Evolutionary conservation across 2,888 invertebrate genomes (phyloP).

Genomic region (Blomia tropicalis): DNA sequence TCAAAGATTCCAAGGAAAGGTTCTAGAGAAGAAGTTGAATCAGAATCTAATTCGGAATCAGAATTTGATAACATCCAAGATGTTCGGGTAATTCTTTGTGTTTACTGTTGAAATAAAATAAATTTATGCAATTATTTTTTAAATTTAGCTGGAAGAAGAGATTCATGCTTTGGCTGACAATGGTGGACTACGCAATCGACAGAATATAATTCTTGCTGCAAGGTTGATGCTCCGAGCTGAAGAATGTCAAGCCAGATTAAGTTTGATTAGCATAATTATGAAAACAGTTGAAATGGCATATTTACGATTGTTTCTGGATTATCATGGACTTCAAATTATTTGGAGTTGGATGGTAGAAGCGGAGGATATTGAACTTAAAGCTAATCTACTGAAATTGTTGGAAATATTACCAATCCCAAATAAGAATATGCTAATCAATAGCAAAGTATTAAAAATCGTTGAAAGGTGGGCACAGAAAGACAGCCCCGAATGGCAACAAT

Average conservation of each 20-base stretch:
- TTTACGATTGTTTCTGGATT: constrained; percentile 53
- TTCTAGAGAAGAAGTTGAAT: constrained; percentile 20
- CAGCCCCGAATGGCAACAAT: constrained; percentile 5
- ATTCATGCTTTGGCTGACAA: constrained; percentile 58
- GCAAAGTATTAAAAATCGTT: constrained; percentile 66
- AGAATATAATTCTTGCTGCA: constrained; percentile 70
- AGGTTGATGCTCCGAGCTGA: constrained; percentile 84
- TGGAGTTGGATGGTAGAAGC: constrained; percentile 80
- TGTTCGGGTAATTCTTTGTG: constrained; percentile 29
- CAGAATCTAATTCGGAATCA: not conserved
- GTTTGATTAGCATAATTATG: constrained; percentile 59
- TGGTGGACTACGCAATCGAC: constrained; percentile 64
- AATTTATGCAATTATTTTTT: not conserved
- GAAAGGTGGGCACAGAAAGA: constrained; percentile 54
- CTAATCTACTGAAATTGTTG: constrained; percentile 58
- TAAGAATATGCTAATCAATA: constrained; percentile 78
- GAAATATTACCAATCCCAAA: constrained; percentile 76
- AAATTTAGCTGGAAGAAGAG: constrained; percentile 64
- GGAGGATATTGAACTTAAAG: constrained; percentile 33
- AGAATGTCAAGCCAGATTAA: constrained; percentile 50
- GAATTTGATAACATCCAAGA: constrained; percentile 33
- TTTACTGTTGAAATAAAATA: constrained; percentile 3
- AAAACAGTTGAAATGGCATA: constrained; percentile 38
- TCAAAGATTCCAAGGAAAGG: constrained; percentile 27
- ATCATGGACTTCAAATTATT: constrained; percentile 72